Evolutionary conservation across 2,113 vertebrate species (phyloP).

Genomic region (Passer domesticus): DNA sequence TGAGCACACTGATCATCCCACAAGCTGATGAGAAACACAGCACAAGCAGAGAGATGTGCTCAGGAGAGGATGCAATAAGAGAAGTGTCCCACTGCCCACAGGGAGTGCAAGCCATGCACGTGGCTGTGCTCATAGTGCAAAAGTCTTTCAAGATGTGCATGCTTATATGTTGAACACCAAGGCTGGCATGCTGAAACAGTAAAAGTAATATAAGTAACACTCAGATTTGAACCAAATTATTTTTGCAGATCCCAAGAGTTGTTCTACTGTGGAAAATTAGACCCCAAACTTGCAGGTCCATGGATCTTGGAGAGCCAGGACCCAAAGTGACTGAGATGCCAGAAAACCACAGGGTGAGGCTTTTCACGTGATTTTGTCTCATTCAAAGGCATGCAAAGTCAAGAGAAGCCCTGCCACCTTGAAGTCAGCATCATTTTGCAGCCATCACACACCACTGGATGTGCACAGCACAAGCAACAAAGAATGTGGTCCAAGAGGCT

Average conservation of each 20-base stretch:
- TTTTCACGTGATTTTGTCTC: not conserved
- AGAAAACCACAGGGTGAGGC: not conserved
- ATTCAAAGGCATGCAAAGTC: not conserved
- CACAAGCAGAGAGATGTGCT: not conserved
- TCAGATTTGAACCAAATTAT: not conserved
- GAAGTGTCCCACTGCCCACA: not conserved
- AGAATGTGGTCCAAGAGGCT: not conserved
- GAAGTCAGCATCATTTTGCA: not conserved
- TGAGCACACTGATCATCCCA: not conserved
- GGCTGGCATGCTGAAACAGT: not conserved
- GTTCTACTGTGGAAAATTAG: not conserved
- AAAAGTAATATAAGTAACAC: not conserved
- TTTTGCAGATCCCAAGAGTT: not conserved
- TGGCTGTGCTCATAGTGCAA: not conserved
- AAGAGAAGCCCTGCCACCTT: not conserved
- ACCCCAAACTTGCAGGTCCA: not conserved
- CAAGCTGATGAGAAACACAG: rapidly evolving
- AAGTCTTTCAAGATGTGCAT: not conserved
- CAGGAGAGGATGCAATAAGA: not conserved
- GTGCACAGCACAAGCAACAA: rapidly evolving
- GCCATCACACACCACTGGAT: not conserved
- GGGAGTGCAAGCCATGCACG: not conserved
- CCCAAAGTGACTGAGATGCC: not conserved
- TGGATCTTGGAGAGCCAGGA: not conserved
- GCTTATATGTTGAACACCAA: not conserved